Base-by-base conservation (phyloP, 1,140 invertebrate genomes). In the Papilio machaon region DNA sequence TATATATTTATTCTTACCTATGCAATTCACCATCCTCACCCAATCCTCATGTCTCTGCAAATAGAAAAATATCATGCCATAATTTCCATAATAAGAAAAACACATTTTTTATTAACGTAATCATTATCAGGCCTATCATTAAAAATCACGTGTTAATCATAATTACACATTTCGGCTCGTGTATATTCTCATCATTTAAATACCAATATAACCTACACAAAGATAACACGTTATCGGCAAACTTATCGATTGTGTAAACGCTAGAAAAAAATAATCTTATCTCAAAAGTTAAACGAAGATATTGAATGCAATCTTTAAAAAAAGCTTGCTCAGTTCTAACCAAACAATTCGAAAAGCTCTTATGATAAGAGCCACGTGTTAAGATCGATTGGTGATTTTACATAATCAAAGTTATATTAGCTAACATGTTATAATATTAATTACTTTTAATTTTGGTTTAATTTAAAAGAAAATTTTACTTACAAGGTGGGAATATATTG, bases 111-210 rank as follows among this genome's bases (percentile, higher is more conserved):
- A 17, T 35, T 38, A 38, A 13, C 30, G 0, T 35, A 70, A 70
- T 70, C 30, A 7, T 73, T 35, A 82, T 91, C 90, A 90, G 90
- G 64, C 90, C 90, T 91, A 91, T 92, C 89, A 92, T 92, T 90
- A 80, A 84, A 86, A 88, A 90, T 92, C 91, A 92, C 76, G 91
- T 91, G 87, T 88, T 92, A 75, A 83, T 92, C 89, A 90, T 86
- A 88, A 52, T 81, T 85, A 92, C 89, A 91, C 87, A 85, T 91
- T 91, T 91, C 85, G 91, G 91, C 91, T 92, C 91, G 88, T 90
- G 90, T 90, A 81, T 80, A 78, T 85, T 91, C 80, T 89, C 91
- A 92, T 92, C 91, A 92, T 87, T 73, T 73, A 77, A 46, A 79
- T 75, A 79, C 70, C 76, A 58, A 78, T 60, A 78, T 58, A 60